These are phyloP conservation scores for Saimiri boliviensis DNA, from an alignment of 2,113 vertebrate genomes.

Conservation along the genomic window DNA sequence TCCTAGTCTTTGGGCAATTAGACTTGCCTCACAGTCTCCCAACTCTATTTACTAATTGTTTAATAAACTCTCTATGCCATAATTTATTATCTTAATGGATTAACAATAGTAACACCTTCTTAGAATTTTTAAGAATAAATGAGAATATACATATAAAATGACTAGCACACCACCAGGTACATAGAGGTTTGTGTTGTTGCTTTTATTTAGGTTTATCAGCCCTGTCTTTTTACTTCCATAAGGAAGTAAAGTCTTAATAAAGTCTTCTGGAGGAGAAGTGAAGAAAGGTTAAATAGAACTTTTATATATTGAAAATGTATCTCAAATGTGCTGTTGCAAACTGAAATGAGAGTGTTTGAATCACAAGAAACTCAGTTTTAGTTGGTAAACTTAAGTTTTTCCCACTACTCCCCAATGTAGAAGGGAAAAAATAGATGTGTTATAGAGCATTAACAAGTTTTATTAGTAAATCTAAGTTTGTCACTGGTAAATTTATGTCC, in stretches of 20 bases:
- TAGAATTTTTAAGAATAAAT: conserved; percentile 7
- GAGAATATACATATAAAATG: neutral
- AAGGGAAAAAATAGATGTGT: neutral
- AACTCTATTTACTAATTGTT: neutral
- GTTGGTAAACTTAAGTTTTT: neutral
- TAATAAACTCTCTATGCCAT: neutral
- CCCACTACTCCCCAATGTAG: neutral
- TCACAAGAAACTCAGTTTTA: neutral
- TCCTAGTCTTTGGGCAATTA: neutral
- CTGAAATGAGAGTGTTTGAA: neutral
- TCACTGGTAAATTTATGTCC: neutral
- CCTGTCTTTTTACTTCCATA: neutral
- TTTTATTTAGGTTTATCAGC: neutral
- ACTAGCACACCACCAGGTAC: neutral
- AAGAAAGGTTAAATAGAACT: neutral
- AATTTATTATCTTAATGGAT: neutral
- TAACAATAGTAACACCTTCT: neutral
- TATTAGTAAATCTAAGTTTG: neutral
- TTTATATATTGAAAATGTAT: neutral
- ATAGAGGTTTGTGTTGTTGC: neutral
- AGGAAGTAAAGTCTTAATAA: neutral
- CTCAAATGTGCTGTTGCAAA: neutral
- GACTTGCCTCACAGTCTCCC: neutral
- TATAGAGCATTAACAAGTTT: neutral
- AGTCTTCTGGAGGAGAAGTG: neutral